Evolutionary conservation across 2,797 vertebrate species (phyloP).

Genomic region (Acropternis orthonyx): DNA sequence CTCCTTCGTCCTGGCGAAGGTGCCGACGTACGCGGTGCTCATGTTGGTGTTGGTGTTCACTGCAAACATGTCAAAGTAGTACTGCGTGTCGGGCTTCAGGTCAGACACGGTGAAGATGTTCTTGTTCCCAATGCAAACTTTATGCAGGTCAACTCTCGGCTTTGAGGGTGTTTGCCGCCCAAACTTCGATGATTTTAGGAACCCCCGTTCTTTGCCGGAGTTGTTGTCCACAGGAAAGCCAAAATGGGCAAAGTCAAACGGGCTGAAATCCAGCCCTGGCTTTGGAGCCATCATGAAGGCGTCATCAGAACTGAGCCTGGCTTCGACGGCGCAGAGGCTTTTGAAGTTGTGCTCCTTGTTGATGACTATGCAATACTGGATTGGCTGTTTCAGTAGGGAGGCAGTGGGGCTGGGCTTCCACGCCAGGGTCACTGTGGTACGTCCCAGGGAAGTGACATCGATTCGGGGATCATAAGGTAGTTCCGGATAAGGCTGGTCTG

Average conservation of each 20-base stretch:
- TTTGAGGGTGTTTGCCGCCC: constrained; percentile 79
- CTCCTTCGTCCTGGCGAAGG: constrained; percentile 95
- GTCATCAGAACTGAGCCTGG: constrained; percentile 88
- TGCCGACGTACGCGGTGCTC: constrained; percentile 94
- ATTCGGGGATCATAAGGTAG: constrained; percentile 94
- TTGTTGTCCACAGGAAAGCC: constrained; percentile 87
- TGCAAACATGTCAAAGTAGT: constrained; percentile 97
- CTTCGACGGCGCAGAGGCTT: constrained; percentile 94
- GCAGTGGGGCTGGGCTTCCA: constrained; percentile 96
- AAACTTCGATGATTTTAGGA: constrained; percentile 78
- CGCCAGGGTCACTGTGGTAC: constrained; percentile 90
- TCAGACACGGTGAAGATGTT: constrained; percentile 95
- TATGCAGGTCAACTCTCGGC: constrained; percentile 85
- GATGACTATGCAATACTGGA: constrained; percentile 94
- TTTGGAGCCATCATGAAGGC: constrained; percentile 92
- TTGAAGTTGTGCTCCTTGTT: constrained; percentile 99
- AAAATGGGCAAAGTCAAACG: constrained; percentile 95
- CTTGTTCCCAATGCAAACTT: constrained; percentile 93
- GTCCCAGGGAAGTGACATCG: constrained; percentile 92
- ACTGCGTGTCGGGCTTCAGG: constrained; percentile 93
- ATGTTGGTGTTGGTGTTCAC: constrained; percentile 88
- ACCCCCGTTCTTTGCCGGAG: constrained; percentile 81
- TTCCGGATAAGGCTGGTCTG: constrained; percentile 95
- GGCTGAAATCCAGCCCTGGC: constrained; percentile 93
- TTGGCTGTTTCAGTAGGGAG: constrained; percentile 87